Percentiles rank a stretch among this genome's conserved stretches.
These are phyloP conservation scores for Cranoglanis bouderius DNA, from an alignment of 2,113 vertebrate species.

Conservation along the genomic window DNA sequence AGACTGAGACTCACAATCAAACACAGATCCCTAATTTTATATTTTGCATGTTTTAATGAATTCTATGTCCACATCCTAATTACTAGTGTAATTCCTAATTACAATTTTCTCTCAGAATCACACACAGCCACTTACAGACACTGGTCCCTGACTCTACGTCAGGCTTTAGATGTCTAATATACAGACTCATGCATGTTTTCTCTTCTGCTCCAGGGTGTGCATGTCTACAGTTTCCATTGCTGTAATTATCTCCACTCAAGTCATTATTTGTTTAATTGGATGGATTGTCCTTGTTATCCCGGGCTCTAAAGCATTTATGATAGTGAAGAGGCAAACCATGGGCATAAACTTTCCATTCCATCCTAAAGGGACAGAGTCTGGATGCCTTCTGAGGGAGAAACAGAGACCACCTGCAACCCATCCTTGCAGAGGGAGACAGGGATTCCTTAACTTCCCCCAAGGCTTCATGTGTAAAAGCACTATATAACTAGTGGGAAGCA, in stretches of 20 bases:
- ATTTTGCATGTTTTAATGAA: neutral
- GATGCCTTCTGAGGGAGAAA: constrained; percentile 61
- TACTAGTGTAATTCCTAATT: neutral
- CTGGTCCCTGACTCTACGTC: neutral
- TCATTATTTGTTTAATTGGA: constrained; percentile 69
- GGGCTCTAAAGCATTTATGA: constrained; percentile 70
- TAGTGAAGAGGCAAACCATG: constrained; percentile 56
- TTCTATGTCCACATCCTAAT: neutral
- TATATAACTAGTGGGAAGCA: neutral
- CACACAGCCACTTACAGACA: neutral
- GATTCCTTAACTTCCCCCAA: constrained; percentile 16
- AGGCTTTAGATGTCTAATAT: neutral
- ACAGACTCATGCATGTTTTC: neutral
- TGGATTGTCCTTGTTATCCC: constrained; percentile 62
- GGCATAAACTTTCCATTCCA: constrained; percentile 50
- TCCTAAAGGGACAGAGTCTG: constrained; percentile 49
- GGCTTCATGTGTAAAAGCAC: neutral
- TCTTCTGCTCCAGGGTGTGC: constrained; percentile 56
- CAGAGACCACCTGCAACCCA: constrained; percentile 62
- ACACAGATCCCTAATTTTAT: neutral
- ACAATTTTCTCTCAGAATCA: neutral
- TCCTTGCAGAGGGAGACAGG: constrained; percentile 25
- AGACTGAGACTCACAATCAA: neutral
- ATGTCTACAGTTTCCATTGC: constrained; percentile 54
- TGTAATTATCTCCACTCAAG: constrained; percentile 66